phyloP scores from a whole-genome alignment of 2,113 vertebrate species.

The Eudyptes chrysolophus region DNA sequence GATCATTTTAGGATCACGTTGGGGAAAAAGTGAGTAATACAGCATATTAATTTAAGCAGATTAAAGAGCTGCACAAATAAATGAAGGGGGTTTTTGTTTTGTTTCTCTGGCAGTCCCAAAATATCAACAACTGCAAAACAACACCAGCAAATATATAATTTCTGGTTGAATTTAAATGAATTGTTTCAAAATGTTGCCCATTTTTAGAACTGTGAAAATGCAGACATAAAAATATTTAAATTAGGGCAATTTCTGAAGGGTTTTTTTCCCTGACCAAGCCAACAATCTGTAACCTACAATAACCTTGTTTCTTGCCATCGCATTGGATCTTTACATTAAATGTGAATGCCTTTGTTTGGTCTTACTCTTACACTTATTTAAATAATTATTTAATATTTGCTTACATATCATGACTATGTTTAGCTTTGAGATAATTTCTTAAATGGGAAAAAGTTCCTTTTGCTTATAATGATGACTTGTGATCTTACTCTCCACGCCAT shows the following conservation, averaged over 20 bases:
- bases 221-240: background rate
- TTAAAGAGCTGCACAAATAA: background rate
- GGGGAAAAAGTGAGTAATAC: constrained; percentile 36
- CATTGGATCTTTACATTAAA: background rate
- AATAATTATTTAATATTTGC: background rate
- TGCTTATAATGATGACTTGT: background rate
- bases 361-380: background rate
- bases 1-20: constrained; percentile 13
- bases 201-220: background rate
- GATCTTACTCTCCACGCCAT: background rate
- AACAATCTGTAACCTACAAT: background rate
- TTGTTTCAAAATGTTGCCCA: background rate
- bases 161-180: background rate
- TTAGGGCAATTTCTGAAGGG: background rate
- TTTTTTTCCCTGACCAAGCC: background rate
- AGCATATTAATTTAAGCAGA: constrained; percentile 25
- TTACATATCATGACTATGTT: background rate
- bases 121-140: background rate
- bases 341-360: background rate
- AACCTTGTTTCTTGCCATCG: background rate
- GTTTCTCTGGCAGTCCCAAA: background rate
- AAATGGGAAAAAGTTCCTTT: background rate
- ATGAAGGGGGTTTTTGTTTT: background rate
- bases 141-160: background rate
- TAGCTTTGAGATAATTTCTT: background rate